These are phyloP conservation scores for Dicerorhinus sumatrensis DNA, from an alignment of 2,113 vertebrate genomes.

Conservation along the genomic window DNA sequence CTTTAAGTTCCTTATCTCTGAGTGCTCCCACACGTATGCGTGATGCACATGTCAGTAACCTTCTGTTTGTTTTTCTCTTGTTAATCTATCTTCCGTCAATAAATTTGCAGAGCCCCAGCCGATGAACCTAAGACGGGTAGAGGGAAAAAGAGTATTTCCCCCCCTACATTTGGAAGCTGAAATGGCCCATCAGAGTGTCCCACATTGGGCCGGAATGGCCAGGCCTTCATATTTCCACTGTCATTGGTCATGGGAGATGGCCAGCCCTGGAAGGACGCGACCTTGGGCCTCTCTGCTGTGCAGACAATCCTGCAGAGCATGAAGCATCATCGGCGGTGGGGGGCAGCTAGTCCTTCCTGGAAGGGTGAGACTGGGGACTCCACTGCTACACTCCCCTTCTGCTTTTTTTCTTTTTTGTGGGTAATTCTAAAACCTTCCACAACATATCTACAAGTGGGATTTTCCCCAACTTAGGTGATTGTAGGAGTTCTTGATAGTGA, in stretches of 20 bases:
- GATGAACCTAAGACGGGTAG: not conserved
- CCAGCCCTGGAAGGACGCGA: too few species aligned
- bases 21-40: not conserved
- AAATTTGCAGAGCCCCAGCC: not conserved
- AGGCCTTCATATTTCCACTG: not conserved
- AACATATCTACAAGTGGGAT: not conserved
- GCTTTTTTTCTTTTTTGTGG: not conserved
- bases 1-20: not conserved
- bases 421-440: not conserved
- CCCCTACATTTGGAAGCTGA: not conserved
- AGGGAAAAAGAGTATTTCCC: not conserved
- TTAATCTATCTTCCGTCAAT: not conserved
- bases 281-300: not conserved
- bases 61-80: not conserved
- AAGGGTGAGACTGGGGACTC: too few species aligned
- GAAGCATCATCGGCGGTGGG: too few species aligned
- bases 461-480: not conserved
- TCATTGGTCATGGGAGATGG: not conserved
- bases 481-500: not conserved
- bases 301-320: not conserved
- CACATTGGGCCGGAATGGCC: not conserved
- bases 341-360: not conserved
- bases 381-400: not conserved
- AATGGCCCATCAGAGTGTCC: not conserved
- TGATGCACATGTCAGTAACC: not conserved